A percentile compares a stretch with the other conserved stretches of the same genome.
Conservation (phyloP, 2,888 invertebrate genomes). For the Graphium colonna region DNA sequence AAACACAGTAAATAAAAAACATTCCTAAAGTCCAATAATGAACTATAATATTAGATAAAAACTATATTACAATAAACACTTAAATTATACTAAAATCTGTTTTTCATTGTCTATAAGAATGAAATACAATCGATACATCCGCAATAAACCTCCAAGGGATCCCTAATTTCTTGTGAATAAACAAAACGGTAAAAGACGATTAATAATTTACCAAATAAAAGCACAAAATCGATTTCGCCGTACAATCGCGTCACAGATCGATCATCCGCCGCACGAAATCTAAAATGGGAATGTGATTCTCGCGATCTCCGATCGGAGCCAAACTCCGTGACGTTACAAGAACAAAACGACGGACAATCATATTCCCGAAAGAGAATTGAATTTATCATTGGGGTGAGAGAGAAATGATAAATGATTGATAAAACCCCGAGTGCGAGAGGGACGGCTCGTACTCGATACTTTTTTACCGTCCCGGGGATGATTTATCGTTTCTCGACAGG, state of each 20-base stretch:
- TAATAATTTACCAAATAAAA: constrained; percentile 6
- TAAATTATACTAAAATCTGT: neutral
- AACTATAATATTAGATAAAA: neutral
- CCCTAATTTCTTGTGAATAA: neutral
- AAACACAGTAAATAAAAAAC: no score
- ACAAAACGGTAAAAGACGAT: constrained; percentile 7
- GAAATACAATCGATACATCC: no score
- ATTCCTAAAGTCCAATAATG: neutral
- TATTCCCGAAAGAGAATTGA: no score
- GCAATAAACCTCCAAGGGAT: no score
- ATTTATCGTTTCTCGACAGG: constrained; percentile 79
- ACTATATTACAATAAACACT: neutral
- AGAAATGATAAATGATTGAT: constrained; percentile 74
- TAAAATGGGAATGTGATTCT: constrained; percentile 77
- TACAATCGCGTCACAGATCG: constrained; percentile 57
- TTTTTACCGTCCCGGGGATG: constrained; percentile 69
- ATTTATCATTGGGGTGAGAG: constrained; percentile 77
- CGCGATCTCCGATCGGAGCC: constrained; percentile 74
- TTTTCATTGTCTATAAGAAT: no score
- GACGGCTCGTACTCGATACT: constrained; percentile 58
- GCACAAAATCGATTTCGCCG: neutral
- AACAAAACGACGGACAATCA: no score
- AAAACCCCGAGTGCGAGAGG: constrained; percentile 54
- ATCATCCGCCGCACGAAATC: constrained; percentile 63
- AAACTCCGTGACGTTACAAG: constrained; percentile 77